A percentile compares a stretch with the other conserved stretches of the same genome.
Conservation (phyloP, 2,888 invertebrate species). For the Caenorhabditis uteleia region DNA sequence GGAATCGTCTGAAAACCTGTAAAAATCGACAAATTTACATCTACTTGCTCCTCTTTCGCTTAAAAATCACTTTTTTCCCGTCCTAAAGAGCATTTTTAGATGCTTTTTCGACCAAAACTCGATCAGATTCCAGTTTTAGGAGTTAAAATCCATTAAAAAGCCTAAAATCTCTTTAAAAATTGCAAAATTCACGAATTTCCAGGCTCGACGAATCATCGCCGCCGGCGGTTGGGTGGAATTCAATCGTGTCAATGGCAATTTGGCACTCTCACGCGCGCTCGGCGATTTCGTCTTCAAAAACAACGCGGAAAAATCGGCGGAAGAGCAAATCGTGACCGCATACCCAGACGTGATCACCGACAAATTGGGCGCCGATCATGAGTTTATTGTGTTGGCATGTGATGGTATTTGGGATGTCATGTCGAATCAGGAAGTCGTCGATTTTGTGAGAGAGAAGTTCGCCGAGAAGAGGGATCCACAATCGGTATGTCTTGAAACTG, state of each 20-base stretch:
- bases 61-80: no score
- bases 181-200: constrained; percentile 1
- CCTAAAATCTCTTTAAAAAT: not conserved
- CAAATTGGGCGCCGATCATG: constrained; percentile 86
- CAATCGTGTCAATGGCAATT: constrained; percentile 86
- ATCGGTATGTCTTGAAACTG: constrained; percentile 72
- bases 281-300: constrained; percentile 96
- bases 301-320: constrained; percentile 83
- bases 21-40: no score
- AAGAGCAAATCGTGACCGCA: constrained; percentile 96
- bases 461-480: constrained; percentile 86
- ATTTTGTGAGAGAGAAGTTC: constrained; percentile 85
- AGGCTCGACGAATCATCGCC: constrained; percentile 82
- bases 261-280: constrained; percentile 91
- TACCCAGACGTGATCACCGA: constrained; percentile 88
- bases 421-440: constrained; percentile 84
- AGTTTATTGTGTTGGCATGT: constrained; percentile 94
- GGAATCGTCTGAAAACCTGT: no score
- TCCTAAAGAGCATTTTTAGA: no score
- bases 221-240: constrained; percentile 97
- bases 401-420: constrained; percentile 99
- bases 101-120: not conserved
- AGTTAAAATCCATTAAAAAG: not conserved
- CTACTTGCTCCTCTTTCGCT: no score
- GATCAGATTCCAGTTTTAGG: not conserved